Evolutionary conservation across 2,797 vertebrate species (phyloP).

Genomic region (Perodicticus potto): DNA sequence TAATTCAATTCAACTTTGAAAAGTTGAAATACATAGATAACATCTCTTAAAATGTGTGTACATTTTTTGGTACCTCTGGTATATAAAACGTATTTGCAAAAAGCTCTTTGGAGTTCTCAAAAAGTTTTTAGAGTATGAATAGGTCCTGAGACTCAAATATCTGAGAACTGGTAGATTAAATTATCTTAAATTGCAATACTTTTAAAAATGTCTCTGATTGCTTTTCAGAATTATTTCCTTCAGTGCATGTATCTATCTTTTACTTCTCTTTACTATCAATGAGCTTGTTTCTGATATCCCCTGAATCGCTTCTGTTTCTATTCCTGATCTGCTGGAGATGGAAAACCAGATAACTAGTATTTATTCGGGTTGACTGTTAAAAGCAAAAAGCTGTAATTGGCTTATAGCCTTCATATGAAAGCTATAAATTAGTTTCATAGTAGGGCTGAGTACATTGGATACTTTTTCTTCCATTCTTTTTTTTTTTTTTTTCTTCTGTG

Average conservation of each 20-base stretch:
- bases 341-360: background rate
- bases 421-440: no score
- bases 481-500: no score
- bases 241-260: background rate
- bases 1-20: no score
- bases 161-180: constrained; percentile 37
- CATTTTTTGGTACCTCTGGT: no score
- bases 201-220: background rate
- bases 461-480: no score
- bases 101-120: background rate
- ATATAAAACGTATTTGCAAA: background rate
- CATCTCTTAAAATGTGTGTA: no score
- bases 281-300: background rate
- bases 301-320: background rate
- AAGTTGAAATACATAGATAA: no score
- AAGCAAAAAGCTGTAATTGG: background rate
- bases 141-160: background rate
- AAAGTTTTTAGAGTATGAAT: background rate
- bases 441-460: no score
- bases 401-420: no score
- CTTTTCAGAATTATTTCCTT: constrained; percentile 14
- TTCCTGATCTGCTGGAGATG: background rate
- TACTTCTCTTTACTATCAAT: background rate
- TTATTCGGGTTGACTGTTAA: background rate
- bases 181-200: background rate